phyloP scores from a whole-genome alignment of 2,888 invertebrate species.

The Xestia rhomboidea region DNA sequence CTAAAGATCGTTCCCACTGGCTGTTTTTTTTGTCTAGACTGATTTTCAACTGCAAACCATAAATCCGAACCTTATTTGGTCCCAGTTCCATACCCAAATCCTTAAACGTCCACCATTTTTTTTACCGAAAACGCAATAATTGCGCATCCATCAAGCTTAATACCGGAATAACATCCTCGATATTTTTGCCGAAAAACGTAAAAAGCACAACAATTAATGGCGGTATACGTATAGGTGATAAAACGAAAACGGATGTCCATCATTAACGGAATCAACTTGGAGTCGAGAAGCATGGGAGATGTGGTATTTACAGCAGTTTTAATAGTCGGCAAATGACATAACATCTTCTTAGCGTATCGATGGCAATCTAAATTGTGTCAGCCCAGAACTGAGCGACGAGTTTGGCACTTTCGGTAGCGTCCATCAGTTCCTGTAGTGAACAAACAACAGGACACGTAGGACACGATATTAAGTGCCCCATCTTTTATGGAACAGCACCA shows the following conservation, averaged over 20 bases:
- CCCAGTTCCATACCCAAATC: not conserved
- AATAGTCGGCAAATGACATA: not conserved
- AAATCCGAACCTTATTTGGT: not conserved
- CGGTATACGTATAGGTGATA: constrained; percentile 62
- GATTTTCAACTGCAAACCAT: not conserved
- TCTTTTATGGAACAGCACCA: too few species aligned
- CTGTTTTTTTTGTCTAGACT: not conserved
- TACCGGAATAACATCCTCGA: constrained; percentile 41
- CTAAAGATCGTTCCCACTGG: not conserved
- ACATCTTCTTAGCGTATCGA: too few species aligned
- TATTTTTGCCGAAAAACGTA: constrained; percentile 47
- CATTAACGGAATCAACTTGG: constrained; percentile 63
- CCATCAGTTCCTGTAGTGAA: too few species aligned
- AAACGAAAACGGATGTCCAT: constrained; percentile 64
- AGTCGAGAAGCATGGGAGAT: constrained; percentile 30
- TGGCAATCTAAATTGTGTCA: too few species aligned
- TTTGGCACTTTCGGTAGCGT: too few species aligned
- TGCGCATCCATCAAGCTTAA: constrained; percentile 60
- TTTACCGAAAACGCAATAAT: constrained; percentile 30
- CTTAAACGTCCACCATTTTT: constrained; percentile 11
- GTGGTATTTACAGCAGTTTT: not conserved
- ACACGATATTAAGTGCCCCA: too few species aligned
- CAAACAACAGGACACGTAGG: too few species aligned
- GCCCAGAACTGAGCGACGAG: too few species aligned
- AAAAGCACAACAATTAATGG: constrained; percentile 67